Evolutionary conservation across 2,113 vertebrate species (phyloP), one percentile per base, ranked within the genome.

Genomic region (Etheostoma cragini): DNA sequence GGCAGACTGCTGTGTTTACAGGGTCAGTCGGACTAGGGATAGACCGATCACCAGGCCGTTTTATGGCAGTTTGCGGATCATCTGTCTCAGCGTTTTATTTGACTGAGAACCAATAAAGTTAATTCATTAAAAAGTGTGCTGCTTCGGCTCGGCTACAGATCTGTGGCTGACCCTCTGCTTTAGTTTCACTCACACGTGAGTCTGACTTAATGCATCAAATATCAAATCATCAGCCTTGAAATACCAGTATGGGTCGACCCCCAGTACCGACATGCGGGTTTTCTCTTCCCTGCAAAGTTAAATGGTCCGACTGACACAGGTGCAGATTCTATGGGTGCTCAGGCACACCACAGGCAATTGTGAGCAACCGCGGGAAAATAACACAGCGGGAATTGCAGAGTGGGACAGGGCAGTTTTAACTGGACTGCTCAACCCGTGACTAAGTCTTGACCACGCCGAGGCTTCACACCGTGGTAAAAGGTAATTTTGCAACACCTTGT

Each of bases 21-120:
- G 67, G 50, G 19, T 74, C 54, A 53, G 30, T 26, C 46, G 35
- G 68, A 78, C 60, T 42, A 42, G 38, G 38, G 38, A 42, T 42
- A 42, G 38, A 11, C 38, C 38, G 38, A 42, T 42, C 8, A 11
- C 3, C 2, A 2, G 35, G 8, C 35, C 35, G 38, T 11, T 42
- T 42, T 42, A 11, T 3, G 38, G 38, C 38, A 42, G 10, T 42
- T 42, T 42, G 10, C 38, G 8, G 38, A 42, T 42, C 2, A 42
- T 42, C 38, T 42, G 38, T 11, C 3, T 42, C 38, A 3, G 2
- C 38, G 38, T 42, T 42, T 42, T 42, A 42, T 42, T 42, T 10
- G 38, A 8, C 38, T 42, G 38, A 42, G 10, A 42, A 42, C 38
- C 38, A 8, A 42, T 42, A 42, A 38, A 10, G 38, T 42, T 42